A percentile compares a stretch with the other conserved stretches of the same genome.
These are phyloP conservation scores for Nebria brevicollis DNA, from an alignment of 2,888 invertebrate species.

Conservation along the genomic window DNA sequence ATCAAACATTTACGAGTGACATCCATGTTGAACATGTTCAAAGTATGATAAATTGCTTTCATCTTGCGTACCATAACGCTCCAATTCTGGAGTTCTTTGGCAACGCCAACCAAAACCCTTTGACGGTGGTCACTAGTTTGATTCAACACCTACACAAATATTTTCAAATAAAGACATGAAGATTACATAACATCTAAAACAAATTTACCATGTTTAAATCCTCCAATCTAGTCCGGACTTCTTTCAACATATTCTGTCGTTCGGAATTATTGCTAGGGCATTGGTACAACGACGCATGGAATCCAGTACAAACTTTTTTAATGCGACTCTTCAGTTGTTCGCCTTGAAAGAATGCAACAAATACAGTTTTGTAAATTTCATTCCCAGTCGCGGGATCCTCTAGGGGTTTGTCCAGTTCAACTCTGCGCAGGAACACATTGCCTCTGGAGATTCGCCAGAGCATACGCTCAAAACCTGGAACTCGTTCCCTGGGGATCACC, in stretches of 20 bases:
- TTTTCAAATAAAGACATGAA: neutral
- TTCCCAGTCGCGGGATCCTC: conserved; percentile 89
- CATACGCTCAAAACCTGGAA: conserved; percentile 92
- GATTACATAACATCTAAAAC: neutral
- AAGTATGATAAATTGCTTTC: conserved; percentile 93
- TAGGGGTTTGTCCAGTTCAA: conserved; percentile 83
- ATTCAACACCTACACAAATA: conserved; percentile 74
- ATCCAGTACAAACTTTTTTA: conserved; percentile 93
- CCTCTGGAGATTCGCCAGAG: conserved; percentile 93
- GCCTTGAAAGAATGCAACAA: conserved; percentile 91
- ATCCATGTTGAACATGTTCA: conserved; percentile 93
- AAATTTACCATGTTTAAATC: conserved; percentile 79
- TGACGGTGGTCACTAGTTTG: conserved; percentile 91
- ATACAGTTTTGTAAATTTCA: conserved; percentile 88
- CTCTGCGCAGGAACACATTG: conserved; percentile 88
- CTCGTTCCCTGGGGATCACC: conserved; percentile 88
- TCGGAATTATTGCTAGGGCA: conserved; percentile 89
- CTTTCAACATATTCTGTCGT: conserved; percentile 88
- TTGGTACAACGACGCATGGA: conserved; percentile 91
- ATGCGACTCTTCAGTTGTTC: conserved; percentile 90
- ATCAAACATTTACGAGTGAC: conserved; percentile 90
- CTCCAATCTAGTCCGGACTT: conserved; percentile 88
- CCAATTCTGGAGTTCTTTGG: conserved; percentile 89
- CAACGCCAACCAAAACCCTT: conserved; percentile 84
- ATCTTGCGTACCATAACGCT: conserved; percentile 86